A percentile compares a stretch with the other conserved stretches of the same genome.
Conservation (phyloP, 2,888 invertebrate genomes). For the Griposia aprilina region DNA sequence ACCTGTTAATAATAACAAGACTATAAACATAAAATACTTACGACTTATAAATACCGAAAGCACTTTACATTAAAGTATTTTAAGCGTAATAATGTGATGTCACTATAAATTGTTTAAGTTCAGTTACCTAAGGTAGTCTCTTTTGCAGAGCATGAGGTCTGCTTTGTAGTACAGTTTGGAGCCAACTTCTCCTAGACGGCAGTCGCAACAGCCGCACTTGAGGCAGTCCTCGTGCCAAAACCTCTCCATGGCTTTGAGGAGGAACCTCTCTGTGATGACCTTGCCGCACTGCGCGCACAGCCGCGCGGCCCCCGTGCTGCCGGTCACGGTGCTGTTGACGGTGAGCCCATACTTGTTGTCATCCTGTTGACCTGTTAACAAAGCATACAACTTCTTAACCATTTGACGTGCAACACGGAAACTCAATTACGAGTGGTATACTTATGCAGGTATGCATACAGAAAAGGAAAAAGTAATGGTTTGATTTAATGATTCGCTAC, state of each 20-base stretch:
- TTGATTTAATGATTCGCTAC: conserved; percentile 62
- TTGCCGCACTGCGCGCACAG: conserved; percentile 97
- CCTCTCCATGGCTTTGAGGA: conserved; percentile 96
- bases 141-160: conserved; percentile 96
- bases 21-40: conserved; percentile 77
- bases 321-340: conserved; percentile 75
- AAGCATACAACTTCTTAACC: conserved; percentile 20
- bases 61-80: conserved; percentile 75
- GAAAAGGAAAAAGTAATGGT: conserved; percentile 53
- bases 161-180: conserved; percentile 97
- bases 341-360: conserved; percentile 86
- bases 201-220: conserved; percentile 98
- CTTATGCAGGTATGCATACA: conserved; percentile 39
- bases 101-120: conserved; percentile 43
- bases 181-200: conserved; percentile 97
- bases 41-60: conserved; percentile 75
- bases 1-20: conserved; percentile 90
- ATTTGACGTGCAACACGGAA: conserved; percentile 32
- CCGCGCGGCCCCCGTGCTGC: conserved; percentile 85
- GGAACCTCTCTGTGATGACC: conserved; percentile 95
- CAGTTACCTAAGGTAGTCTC: conserved; percentile 96
- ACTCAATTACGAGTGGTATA: conserved; percentile 29
- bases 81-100: conserved; percentile 55
- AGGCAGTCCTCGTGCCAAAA: conserved; percentile 98
- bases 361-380: conserved; percentile 85